These are phyloP conservation scores for Venustoraphidia nigricollis DNA, from an alignment of 2,888 invertebrate species.

Conservation along the genomic window DNA sequence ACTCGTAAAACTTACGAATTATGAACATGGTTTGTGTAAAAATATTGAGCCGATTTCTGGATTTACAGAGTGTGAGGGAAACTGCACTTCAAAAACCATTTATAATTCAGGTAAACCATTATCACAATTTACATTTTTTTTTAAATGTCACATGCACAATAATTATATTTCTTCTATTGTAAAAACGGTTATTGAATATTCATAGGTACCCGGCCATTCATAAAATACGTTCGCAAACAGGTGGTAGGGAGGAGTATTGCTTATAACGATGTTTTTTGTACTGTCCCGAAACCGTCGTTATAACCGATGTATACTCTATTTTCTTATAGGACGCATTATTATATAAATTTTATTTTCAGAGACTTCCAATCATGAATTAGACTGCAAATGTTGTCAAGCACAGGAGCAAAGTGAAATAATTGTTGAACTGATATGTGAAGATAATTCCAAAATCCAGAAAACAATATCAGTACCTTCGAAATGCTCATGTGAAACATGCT, in stretches of 20 bases:
- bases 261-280: no score
- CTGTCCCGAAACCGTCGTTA: no score
- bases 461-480: constrained; percentile 23
- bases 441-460: constrained; percentile 22
- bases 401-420: constrained; percentile 17
- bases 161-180: no score
- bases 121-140: no score
- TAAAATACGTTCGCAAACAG: no score
- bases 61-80: constrained; percentile 55
- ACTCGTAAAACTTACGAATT: constrained; percentile 31
- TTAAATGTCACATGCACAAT: no score
- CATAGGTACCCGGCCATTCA: no score
- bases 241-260: no score
- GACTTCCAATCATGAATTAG: neutral
- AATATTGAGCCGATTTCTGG: constrained; percentile 42
- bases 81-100: constrained; percentile 51
- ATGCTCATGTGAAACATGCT: constrained; percentile 24
- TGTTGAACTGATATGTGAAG: constrained; percentile 24
- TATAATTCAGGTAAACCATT: constrained; percentile 29
- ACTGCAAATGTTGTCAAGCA: constrained; percentile 25
- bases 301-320: no score
- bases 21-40: constrained; percentile 42
- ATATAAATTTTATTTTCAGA: neutral
- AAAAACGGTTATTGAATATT: no score
- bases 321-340: no score